Base-by-base conservation (phyloP, 2,888 invertebrate species). In the Catocala nupta region DNA sequence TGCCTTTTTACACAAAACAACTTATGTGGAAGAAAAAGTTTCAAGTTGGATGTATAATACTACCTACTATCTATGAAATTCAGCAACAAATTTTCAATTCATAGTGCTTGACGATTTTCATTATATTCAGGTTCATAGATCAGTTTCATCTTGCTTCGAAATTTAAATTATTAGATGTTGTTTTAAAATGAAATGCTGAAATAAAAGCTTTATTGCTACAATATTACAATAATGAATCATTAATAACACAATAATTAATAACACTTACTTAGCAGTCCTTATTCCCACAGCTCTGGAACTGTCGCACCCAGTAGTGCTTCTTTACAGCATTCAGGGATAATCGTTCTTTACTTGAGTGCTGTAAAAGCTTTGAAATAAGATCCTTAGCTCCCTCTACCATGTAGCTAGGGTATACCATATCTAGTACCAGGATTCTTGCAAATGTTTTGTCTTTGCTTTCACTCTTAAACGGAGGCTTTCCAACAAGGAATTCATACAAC, bases 401-500 rank as follows among this genome's bases (percentile, higher is more conserved):
- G 83, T 95, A 89, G 7, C 88, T 82, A 0, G 98, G 98, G 88
- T 96, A 98, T 0, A 90, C 86, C 71, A 97, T 94, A 63, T 96
- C 95, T 5, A 97, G 88, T 0, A 95, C 87, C 36, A 95, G 90
- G 70, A 98, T 98, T 80, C 96, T 96, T 7, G 93, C 92, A 80
- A 97, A 98, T 0, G 98, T 98, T 75, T 95, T 95, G 61, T 96
- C 95, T 59, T 96, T 95, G 0, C 95, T 94, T 53, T 95, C 94
- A 36, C 97, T 96, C 84, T 99, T 98, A 90, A 99, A 99, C 0
- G 99, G 99, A 0, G 99, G 98, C 64, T 95, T 95, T 0, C 99
- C 99, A 0, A 97, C 97, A 1, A 99, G 93, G 86, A 99, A 98
- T 89, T 99, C 99, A 78, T 98, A 99, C 70, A 98, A 97, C 5